A percentile compares a stretch with the other conserved stretches of the same genome.
phyloP scores from a whole-genome alignment of 2,113 vertebrate genomes.

The Nycticryphes semicollaris region DNA sequence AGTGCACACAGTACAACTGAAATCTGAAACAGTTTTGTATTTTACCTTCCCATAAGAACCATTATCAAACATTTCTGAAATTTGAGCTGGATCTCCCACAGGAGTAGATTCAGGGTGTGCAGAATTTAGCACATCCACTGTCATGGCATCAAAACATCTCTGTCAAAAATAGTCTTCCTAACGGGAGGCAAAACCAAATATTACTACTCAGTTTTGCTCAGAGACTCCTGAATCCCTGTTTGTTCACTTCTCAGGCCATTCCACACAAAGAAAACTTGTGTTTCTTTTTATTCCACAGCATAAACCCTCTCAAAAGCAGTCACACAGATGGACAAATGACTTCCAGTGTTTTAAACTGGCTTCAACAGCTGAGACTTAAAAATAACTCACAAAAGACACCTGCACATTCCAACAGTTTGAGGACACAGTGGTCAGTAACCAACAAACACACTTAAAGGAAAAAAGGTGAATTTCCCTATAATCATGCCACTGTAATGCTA shows the following conservation, averaged over 20 bases:
- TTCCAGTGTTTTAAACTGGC: background rate
- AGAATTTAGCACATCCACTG: constrained; percentile 86
- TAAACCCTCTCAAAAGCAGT: background rate
- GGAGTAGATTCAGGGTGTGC: constrained; percentile 88
- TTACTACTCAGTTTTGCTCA: background rate
- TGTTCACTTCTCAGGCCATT: background rate
- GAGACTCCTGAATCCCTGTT: background rate
- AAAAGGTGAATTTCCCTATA: background rate
- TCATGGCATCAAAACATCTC: constrained; percentile 89
- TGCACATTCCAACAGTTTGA: background rate
- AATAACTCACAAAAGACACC: background rate
- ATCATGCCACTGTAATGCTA: background rate
- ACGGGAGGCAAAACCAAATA: background rate
- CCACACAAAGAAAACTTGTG: background rate
- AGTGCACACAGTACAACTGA: background rate
- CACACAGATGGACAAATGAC: background rate
- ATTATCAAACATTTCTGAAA: constrained; percentile 90
- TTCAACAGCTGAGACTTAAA: background rate
- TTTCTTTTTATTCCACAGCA: background rate
- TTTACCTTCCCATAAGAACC: constrained; percentile 92
- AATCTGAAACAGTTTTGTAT: background rate
- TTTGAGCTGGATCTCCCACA: constrained; percentile 87
- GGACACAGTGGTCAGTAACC: background rate
- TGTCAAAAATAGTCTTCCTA: constrained; percentile 86
- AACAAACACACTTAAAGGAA: background rate